These are phyloP conservation scores for Eucidaris tribuloides DNA, from an alignment of 35 echinoderm and acorn worm species.

Conservation along the genomic window DNA sequence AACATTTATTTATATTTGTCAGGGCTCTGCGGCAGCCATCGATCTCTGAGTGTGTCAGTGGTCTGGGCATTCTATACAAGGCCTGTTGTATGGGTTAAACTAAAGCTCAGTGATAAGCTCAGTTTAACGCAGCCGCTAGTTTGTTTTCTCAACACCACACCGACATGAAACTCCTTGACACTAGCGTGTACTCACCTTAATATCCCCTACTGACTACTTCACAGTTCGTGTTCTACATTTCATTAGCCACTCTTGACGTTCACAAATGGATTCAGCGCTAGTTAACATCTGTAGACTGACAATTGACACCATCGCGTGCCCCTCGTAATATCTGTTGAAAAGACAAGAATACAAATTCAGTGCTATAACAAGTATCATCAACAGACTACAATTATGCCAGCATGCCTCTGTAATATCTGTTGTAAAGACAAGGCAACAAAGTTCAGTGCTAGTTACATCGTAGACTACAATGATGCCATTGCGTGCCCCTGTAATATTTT, in stretches of 20 bases:
- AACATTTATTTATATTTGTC: too few relatives aligned
- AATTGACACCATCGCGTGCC: conserved; percentile 98
- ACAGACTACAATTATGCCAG: conserved; percentile 99
- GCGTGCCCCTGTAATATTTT: conserved; percentile 98
- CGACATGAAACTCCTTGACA: too few relatives aligned
- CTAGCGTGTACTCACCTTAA: conserved; percentile 76
- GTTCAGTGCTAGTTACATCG: conserved; percentile 95
- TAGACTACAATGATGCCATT: conserved; percentile 99
- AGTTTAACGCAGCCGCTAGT: too few relatives aligned
- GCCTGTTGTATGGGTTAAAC: too few relatives aligned
- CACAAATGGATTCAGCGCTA: conserved; percentile 97
- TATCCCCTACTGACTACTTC: conserved; percentile 97
- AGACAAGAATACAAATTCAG: conserved; percentile 98
- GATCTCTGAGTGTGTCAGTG: too few relatives aligned
- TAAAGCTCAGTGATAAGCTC: too few relatives aligned
- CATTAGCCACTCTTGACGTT: conserved; percentile 98
- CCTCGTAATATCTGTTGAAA: conserved; percentile 99
- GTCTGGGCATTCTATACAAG: too few relatives aligned
- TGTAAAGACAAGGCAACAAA: conserved; percentile 99
- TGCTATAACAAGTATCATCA: conserved; percentile 93
- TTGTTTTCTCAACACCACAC: too few relatives aligned
- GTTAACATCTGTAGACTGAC: conserved; percentile 96
- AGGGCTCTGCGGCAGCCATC: too few relatives aligned
- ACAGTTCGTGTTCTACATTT: conserved; percentile 99
- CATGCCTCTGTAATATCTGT: conserved; percentile 99